phyloP scores from a whole-genome alignment of 2,888 invertebrate genomes.

The Lepidochrysops patricia region DNA sequence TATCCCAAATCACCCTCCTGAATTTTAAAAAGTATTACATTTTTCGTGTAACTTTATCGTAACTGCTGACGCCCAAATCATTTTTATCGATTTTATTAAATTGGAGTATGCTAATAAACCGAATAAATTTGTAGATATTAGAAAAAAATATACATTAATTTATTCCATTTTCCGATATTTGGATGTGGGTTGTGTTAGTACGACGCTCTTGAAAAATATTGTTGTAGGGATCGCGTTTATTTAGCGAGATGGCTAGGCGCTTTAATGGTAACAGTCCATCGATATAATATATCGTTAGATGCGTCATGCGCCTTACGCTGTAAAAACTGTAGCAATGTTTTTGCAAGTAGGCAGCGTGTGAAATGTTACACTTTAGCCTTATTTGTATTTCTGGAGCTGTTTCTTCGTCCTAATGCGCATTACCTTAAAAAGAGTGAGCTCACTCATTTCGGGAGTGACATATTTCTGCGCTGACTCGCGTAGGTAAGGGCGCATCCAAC shows the following conservation, averaged over 20 bases:
- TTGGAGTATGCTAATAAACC: conserved; percentile 1
- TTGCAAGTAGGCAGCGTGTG: no score
- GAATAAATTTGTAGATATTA: conserved; percentile 11
- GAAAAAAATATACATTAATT: conserved; percentile 11
- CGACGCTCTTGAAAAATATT: background rate
- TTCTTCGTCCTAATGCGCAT: no score
- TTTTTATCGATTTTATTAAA: conserved; percentile 12
- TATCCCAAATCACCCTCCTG: background rate
- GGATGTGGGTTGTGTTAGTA: background rate
- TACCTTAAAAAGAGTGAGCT: no score
- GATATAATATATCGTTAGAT: no score
- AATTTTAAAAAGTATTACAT: background rate
- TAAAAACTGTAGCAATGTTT: no score
- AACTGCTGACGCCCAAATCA: background rate
- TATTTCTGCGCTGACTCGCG: no score
- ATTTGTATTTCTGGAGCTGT: no score
- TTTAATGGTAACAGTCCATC: no score
- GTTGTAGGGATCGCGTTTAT: background rate
- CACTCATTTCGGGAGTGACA: no score
- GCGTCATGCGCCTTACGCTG: no score
- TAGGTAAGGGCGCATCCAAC: no score
- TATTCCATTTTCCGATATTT: conserved; percentile 1
- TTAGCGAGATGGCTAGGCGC: background rate
- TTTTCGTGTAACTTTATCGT: background rate
- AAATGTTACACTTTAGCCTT: no score